A percentile compares a stretch with the other conserved stretches of the same genome.
Conservation (phyloP, 2,113 vertebrate genomes). For the Meles meles region DNA sequence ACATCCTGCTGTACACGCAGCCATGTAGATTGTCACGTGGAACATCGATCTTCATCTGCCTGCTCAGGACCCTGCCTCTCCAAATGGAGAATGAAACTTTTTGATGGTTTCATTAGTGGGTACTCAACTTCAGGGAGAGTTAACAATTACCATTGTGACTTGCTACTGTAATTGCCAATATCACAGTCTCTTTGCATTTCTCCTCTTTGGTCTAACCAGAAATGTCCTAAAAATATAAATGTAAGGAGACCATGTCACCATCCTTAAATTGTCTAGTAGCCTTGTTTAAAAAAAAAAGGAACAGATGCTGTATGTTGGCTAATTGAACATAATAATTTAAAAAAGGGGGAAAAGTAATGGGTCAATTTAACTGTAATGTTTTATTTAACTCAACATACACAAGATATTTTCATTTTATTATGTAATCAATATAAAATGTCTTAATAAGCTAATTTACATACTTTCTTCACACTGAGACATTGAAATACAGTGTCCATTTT, state of each 20-base stretch:
- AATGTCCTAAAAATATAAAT: not conserved
- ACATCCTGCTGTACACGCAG: not conserved
- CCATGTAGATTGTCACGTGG: not conserved
- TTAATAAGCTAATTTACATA: not conserved
- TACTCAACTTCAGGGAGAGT: not conserved
- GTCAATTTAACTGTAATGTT: not conserved
- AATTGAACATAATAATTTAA: not conserved
- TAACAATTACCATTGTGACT: not conserved
- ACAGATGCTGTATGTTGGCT: too few relatives aligned
- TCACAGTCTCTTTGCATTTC: not conserved
- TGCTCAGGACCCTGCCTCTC: not conserved
- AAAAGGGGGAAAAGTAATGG: not conserved
- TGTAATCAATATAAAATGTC: not conserved
- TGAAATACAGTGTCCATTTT: not conserved
- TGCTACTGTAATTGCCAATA: not conserved
- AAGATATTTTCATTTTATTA: not conserved
- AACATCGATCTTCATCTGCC: not conserved
- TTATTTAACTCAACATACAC: not conserved
- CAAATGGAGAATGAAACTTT: too few relatives aligned
- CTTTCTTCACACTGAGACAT: not conserved
- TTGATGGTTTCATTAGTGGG: not conserved
- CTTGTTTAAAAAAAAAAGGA: not conserved
- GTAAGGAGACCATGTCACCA: not conserved
- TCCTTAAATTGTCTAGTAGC: too few relatives aligned
- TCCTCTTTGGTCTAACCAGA: not conserved